Conservation (phyloP, 2,888 invertebrate genomes). For the Dromius quadrimaculatus region DNA sequence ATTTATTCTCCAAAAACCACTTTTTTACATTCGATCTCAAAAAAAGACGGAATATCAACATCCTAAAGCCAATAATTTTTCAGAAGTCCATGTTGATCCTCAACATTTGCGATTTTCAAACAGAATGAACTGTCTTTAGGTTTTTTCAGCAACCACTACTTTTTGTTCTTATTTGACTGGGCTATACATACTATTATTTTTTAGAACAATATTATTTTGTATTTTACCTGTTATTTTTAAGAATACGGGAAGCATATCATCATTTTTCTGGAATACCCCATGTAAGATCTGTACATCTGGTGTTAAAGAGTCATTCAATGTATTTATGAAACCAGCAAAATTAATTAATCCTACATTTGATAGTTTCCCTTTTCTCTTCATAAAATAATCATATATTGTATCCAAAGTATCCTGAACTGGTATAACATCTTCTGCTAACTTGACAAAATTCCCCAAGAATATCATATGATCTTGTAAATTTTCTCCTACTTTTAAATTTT, state of each 20-base stretch:
- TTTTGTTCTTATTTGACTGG: no score
- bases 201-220: no score
- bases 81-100: no score
- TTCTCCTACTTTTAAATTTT: conserved; percentile 66
- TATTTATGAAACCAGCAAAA: conserved; percentile 68
- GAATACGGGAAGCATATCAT: conserved; percentile 48
- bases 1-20: no score
- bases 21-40: no score
- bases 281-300: conserved; percentile 72
- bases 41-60: no score
- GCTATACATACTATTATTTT: no score
- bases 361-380: conserved; percentile 68
- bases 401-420: conserved; percentile 46
- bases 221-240: not conserved
- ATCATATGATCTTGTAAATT: conserved; percentile 65
- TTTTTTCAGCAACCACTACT: no score
- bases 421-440: conserved; percentile 42
- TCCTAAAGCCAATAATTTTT: no score
- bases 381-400: conserved; percentile 67
- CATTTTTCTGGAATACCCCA: conserved; percentile 64
- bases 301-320: conserved; percentile 66
- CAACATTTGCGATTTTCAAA: no score
- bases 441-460: conserved; percentile 29
- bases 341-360: conserved; percentile 66
- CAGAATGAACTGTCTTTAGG: no score